Conservation (phyloP, 2,797 vertebrate genomes). For the Anguilla megastoma region DNA sequence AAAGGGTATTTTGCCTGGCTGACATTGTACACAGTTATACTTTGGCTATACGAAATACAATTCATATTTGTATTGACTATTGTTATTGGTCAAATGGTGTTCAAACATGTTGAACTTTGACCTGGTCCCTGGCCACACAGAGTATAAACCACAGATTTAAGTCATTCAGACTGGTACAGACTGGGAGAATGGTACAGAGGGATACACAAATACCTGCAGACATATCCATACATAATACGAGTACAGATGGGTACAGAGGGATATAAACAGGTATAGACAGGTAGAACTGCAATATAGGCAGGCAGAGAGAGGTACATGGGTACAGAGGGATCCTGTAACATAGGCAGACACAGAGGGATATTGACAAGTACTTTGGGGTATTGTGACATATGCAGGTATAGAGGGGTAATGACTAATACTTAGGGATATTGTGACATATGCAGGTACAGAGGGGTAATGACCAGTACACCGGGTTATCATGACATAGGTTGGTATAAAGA, state of each 20-base stretch:
- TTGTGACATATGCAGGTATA: neutral
- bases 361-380: neutral
- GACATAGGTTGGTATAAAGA: neutral
- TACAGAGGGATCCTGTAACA: neutral
- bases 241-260: neutral
- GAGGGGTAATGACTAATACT: too few relatives aligned
- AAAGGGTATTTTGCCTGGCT: neutral
- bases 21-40: neutral
- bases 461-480: neutral
- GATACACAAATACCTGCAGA: neutral
- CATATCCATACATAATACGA: neutral
- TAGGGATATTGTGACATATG: neutral
- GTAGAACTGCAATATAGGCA: neutral
- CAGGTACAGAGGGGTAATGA: neutral
- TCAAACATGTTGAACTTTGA: neutral
- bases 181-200: neutral
- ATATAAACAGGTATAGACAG: neutral
- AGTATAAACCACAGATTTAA: neutral
- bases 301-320: neutral
- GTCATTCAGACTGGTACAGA: neutral
- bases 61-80: neutral
- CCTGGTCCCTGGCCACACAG: neutral
- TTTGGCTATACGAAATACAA: neutral
- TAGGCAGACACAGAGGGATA: neutral
- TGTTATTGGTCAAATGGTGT: neutral